A percentile compares a stretch with the other conserved stretches of the same genome.
Evolutionary conservation across 1,140 invertebrate genomes (phyloP).

Genomic region (Mamestra configurata): DNA sequence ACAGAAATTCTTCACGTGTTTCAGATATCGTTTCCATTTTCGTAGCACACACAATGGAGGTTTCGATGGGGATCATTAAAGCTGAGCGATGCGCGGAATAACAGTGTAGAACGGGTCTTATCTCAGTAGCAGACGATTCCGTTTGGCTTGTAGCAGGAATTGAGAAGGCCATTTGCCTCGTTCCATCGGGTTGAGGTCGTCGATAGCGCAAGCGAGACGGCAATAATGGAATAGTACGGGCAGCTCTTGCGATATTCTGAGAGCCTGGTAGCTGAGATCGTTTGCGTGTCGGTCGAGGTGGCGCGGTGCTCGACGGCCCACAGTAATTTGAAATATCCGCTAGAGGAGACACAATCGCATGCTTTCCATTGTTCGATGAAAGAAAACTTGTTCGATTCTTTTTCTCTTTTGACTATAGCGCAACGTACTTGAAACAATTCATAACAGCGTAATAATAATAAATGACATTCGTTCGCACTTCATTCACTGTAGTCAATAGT

Average conservation of each 20-base stretch:
- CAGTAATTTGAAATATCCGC: constrained; percentile 39
- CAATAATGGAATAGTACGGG: constrained; percentile 59
- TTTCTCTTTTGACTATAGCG: constrained; percentile 18
- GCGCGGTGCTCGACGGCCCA: constrained; percentile 39
- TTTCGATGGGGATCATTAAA: constrained; percentile 65
- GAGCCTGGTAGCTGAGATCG: constrained; percentile 82
- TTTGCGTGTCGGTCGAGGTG: constrained; percentile 85
- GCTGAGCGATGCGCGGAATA: constrained; percentile 31
- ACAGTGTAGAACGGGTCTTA: constrained; percentile 59
- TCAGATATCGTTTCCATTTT: constrained; percentile 75
- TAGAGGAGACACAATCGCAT: constrained; percentile 48
- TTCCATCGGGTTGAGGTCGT: constrained; percentile 61
- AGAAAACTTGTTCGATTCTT: constrained; percentile 9
- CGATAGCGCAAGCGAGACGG: constrained; percentile 67
- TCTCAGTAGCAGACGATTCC: constrained; percentile 40
- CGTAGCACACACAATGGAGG: constrained; percentile 62
- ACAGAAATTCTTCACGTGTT: constrained; percentile 75
- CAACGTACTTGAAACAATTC: too few relatives aligned
- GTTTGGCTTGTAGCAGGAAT: constrained; percentile 50
- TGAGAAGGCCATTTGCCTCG: constrained; percentile 61
- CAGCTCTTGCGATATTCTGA: constrained; percentile 64
- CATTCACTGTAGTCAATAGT: not conserved
- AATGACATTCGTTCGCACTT: not conserved
- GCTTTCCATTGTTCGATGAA: constrained; percentile 21
- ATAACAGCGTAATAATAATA: too few relatives aligned